Evolutionary conservation across 1,140 invertebrate species (phyloP).

Genomic region (Zaprionus nigranus): DNA sequence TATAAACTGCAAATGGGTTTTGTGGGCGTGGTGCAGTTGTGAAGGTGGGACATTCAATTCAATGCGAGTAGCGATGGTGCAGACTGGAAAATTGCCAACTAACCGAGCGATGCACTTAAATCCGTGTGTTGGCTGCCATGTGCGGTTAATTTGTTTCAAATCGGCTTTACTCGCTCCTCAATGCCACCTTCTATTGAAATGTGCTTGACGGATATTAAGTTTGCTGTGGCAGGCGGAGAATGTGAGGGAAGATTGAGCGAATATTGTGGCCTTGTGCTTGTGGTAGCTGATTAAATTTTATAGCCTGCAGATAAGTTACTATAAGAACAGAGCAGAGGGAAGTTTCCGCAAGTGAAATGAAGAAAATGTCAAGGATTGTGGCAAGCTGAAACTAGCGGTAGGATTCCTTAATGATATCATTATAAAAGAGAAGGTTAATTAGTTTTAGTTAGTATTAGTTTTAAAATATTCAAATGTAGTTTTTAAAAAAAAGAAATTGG

Average conservation of each 20-base stretch:
- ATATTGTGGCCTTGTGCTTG: slow-evolving; percentile 21
- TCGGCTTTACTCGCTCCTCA: slow-evolving; percentile 41
- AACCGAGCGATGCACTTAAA: slow-evolving; percentile 63
- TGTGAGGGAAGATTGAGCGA: not conserved
- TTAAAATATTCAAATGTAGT: too few species aligned
- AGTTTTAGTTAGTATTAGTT: too few species aligned
- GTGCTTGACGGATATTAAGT: slow-evolving; percentile 16
- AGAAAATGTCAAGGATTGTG: slow-evolving; percentile 2
- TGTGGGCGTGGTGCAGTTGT: slow-evolving; percentile 2
- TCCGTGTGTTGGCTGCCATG: slow-evolving; percentile 64
- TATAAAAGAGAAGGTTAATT: not conserved
- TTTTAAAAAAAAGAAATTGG: too few species aligned
- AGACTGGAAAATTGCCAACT: slow-evolving; percentile 66
- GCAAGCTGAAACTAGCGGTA: not conserved
- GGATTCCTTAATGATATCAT: not conserved
- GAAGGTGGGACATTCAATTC: slow-evolving; percentile 44
- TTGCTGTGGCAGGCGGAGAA: too few species aligned
- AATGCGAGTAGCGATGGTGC: slow-evolving; percentile 1
- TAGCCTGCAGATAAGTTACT: slow-evolving; percentile 18
- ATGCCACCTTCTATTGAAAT: not conserved
- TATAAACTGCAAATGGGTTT: not conserved
- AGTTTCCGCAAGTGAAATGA: not conserved
- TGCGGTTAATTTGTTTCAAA: slow-evolving; percentile 78
- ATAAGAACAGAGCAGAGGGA: not conserved
- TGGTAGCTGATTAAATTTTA: slow-evolving; percentile 41